Conservation (phyloP, 2,888 invertebrate genomes). For the Nymphalis polychloros region DNA sequence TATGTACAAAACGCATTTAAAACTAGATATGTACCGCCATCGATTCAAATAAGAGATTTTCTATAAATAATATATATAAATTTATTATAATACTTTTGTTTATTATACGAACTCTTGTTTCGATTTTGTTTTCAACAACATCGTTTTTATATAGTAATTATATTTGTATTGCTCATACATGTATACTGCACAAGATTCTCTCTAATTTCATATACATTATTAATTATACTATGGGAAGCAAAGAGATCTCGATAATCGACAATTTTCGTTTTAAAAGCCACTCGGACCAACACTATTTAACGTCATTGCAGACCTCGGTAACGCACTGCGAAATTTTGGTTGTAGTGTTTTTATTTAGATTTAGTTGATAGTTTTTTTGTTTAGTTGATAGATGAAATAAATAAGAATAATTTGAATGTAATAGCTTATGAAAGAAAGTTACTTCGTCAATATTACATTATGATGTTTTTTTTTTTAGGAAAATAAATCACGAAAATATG, state of each 20-base stretch:
- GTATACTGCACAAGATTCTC: too few relatives aligned
- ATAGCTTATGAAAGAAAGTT: neutral
- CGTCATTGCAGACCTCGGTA: conserved; percentile 26
- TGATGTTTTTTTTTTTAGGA: too few relatives aligned
- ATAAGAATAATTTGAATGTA: neutral
- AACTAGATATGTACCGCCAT: conserved; percentile 13
- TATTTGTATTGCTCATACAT: too few relatives aligned
- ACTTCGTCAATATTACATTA: neutral
- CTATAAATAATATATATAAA: neutral
- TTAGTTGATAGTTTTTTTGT: neutral
- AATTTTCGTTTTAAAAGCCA: neutral
- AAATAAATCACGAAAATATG: too few relatives aligned
- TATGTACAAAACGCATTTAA: conserved; percentile 23
- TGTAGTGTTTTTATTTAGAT: neutral
- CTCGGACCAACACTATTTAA: conserved; percentile 17
- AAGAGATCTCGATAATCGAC: neutral
- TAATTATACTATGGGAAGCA: too few relatives aligned
- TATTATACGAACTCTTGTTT: too few relatives aligned
- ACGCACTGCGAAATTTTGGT: conserved; percentile 26
- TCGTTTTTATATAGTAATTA: too few relatives aligned
- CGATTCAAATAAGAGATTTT: neutral
- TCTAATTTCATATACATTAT: too few relatives aligned
- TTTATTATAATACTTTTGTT: neutral
- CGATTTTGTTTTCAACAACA: too few relatives aligned
- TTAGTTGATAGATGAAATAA: neutral